Conservation (phyloP, 2,888 invertebrate species). For the Dasypolia templi region DNA sequence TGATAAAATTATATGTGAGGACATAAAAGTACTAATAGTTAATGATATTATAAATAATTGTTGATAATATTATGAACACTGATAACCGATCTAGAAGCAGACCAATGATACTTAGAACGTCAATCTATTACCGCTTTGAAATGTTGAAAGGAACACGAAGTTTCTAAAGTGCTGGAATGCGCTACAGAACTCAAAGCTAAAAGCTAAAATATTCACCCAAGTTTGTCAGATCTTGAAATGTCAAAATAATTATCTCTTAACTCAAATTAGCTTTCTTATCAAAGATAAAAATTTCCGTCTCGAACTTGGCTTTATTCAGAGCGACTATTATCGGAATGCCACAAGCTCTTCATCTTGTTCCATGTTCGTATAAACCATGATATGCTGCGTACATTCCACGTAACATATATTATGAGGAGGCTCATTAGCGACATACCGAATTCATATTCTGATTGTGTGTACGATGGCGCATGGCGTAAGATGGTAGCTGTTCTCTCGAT, state of each 20-base stretch:
- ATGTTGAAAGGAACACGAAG: constrained; percentile 5
- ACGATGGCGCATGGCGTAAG: constrained; percentile 67
- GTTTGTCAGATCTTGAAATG: constrained; percentile 14
- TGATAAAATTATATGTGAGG: neutral
- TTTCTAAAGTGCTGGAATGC: constrained; percentile 1
- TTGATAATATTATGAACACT: constrained; percentile 15
- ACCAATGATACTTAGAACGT: neutral
- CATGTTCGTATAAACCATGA: constrained; percentile 23
- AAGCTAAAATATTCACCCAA: constrained; percentile 29
- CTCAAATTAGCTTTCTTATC: constrained; percentile 32
- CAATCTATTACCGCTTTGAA: constrained; percentile 3
- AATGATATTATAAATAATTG: constrained; percentile 3
- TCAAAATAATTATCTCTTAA: constrained; percentile 42
- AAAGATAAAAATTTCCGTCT: constrained; percentile 36
- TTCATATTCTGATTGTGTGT: constrained; percentile 58
- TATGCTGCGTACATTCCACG: constrained; percentile 28
- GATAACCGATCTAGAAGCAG: neutral
- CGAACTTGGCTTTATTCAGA: constrained; percentile 8
- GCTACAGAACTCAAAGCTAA: constrained; percentile 19
- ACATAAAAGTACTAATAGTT: neutral
- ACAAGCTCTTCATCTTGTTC: neutral
- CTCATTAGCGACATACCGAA: constrained; percentile 44
- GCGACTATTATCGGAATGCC: constrained; percentile 33
- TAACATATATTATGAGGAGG: constrained; percentile 30
- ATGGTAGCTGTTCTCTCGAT: constrained; percentile 68